Percentiles rank a stretch among this genome's conserved stretches.
phyloP scores from a whole-genome alignment of 2,888 invertebrate species.

The Cancer borealis region DNA sequence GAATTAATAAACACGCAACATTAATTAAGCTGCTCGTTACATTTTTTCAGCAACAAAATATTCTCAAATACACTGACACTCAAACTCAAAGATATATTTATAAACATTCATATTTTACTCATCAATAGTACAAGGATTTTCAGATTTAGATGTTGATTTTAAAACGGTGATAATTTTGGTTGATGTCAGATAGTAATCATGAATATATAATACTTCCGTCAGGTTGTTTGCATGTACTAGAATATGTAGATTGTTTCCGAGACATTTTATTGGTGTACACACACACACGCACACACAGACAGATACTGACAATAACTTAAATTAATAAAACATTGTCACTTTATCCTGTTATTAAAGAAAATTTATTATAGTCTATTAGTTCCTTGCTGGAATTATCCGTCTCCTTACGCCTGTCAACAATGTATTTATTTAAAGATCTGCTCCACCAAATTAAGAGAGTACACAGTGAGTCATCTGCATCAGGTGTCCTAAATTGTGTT shows the following conservation, averaged over 20 bases:
- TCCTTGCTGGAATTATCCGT: background rate
- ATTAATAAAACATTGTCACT: background rate
- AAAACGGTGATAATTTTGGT: background rate
- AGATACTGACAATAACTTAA: slow-evolving; percentile 3
- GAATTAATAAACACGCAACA: background rate
- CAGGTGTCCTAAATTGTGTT: background rate
- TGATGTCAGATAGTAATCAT: background rate
- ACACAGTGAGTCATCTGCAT: background rate
- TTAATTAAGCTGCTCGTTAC: slow-evolving; percentile 24
- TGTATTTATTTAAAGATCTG: background rate
- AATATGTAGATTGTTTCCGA: background rate
- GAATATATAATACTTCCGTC: background rate
- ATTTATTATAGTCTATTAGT: background rate
- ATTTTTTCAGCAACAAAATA: background rate
- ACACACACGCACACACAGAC: background rate
- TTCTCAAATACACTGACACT: slow-evolving; percentile 1
- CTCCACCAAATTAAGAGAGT: background rate
- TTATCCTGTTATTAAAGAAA: background rate
- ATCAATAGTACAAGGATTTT: background rate
- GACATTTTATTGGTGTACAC: background rate
- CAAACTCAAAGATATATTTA: background rate
- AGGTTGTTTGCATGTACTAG: background rate
- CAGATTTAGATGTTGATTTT: background rate
- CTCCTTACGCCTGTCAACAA: background rate
- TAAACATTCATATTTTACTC: background rate